Percentiles rank a stretch among this genome's conserved stretches.
These are phyloP conservation scores for Hestina assimilis DNA, from an alignment of 1,140 invertebrate species.

Conservation along the genomic window DNA sequence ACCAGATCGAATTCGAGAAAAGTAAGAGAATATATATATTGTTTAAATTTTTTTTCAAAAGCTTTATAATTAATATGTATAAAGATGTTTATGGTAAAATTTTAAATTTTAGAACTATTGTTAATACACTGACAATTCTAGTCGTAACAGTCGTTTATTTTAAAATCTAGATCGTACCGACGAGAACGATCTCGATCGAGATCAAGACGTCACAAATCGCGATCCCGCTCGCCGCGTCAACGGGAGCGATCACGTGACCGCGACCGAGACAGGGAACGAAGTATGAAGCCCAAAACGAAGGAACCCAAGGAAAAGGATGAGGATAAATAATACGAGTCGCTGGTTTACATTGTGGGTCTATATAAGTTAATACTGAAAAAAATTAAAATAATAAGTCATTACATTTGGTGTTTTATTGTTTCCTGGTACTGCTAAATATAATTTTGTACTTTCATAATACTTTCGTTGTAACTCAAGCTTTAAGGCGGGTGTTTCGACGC, in stretches of 20 bases:
- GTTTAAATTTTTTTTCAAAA: constrained; percentile 1
- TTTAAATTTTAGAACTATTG: neutral
- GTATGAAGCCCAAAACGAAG: constrained; percentile 58
- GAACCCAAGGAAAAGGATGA: constrained; percentile 70
- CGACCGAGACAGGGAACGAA: constrained; percentile 52
- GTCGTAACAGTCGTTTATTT: too few species aligned
- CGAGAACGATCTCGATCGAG: constrained; percentile 70
- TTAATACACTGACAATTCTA: neutral
- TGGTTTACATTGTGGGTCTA: neutral
- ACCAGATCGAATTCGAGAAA: constrained; percentile 68
- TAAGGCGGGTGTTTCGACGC: too few species aligned
- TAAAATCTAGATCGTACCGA: constrained; percentile 66
- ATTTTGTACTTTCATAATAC: too few species aligned
- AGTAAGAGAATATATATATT: constrained; percentile 46
- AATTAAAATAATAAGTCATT: neutral
- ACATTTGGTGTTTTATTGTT: neutral
- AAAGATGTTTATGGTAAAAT: neutral
- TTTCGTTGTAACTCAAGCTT: too few species aligned
- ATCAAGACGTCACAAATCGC: constrained; percentile 70
- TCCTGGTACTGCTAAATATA: too few species aligned
- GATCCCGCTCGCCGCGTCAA: constrained; percentile 65
- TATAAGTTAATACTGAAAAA: constrained; percentile 7
- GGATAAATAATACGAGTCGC: constrained; percentile 42
- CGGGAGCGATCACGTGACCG: constrained; percentile 43
- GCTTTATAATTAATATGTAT: too few species aligned